Conservation (phyloP, 2,888 invertebrate genomes). For the Drosophila peninsularis region DNA sequence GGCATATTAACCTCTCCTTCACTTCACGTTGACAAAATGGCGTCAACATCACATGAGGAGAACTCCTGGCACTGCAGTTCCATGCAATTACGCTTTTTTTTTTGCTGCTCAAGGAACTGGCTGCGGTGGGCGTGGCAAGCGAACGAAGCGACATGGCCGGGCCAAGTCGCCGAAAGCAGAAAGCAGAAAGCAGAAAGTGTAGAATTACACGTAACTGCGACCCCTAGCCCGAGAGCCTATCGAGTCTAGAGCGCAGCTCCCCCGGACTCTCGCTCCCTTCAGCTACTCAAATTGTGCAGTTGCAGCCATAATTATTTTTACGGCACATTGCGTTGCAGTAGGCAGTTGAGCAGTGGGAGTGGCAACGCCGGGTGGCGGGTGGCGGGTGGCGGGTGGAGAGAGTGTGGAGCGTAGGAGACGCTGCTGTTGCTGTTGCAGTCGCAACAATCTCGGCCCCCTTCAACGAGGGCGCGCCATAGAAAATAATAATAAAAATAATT, state of each 20-base stretch:
- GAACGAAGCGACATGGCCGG: constrained; percentile 33
- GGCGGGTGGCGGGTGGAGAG: no score
- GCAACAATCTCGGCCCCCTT: constrained; percentile 50
- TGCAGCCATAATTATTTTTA: constrained; percentile 80
- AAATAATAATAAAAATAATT: constrained; percentile 80
- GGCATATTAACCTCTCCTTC: no score
- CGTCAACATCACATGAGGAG: no score
- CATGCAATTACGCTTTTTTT: no score
- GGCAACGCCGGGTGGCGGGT: neutral
- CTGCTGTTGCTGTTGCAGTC: constrained; percentile 4
- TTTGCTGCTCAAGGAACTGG: neutral
- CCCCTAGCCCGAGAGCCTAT: neutral
- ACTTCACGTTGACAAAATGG: no score
- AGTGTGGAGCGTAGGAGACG: neutral
- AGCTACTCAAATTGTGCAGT: constrained; percentile 71
- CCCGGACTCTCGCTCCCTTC: neutral
- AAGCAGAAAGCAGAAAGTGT: constrained; percentile 55
- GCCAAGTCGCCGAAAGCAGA: constrained; percentile 12
- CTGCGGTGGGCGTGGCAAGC: constrained; percentile 58
- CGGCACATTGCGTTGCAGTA: constrained; percentile 73
- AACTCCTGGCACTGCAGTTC: no score
- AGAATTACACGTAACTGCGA: constrained; percentile 40
- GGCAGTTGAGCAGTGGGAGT: neutral
- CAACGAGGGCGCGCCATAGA: constrained; percentile 49
- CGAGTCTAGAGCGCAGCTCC: neutral